Evolutionary conservation across 2,888 invertebrate species (phyloP), one percentile per base, ranked within the genome.

Genomic region (Sinhomidia bicolor): DNA sequence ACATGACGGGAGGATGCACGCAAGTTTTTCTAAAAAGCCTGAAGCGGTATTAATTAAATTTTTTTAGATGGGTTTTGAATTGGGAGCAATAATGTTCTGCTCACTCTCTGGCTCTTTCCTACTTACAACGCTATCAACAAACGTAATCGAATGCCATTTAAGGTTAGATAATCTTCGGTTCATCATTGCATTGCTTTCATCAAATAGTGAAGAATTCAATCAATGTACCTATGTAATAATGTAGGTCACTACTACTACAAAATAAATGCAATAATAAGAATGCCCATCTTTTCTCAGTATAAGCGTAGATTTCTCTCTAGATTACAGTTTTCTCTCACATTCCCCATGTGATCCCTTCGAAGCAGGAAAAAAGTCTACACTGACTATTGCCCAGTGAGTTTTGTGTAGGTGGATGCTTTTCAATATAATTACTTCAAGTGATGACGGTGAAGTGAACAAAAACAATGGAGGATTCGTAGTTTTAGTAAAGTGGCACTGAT

Each of bases 1-100:
- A 7, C 36, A 36, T n/a, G n/a, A n/a, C n/a, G n/a, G n/a, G n/a
- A n/a, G n/a, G n/a, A n/a, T n/a, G n/a, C n/a, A n/a, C n/a, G n/a
- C 36, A 36, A 47, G 57, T 17, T 1, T 26, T 23, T 29, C 10
- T 14, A 78, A 26, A 32, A 17, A 10, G 54, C 60, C 60, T 80
- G 62, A 80, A 80, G 78, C 54, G 32, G 32, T 78, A 78, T 62
- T 80, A 60, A 80, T 80, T 62, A 68, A 65, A 57, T 65, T 65
- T 79, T 36, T 51, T 26, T 47, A 47, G 65, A n/a, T 7, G 62
- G 60, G 57, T 9, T 23, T n/a, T 3, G 29, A 84, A 84, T 84
- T 78, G 54, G 36, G 82, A 44, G 82, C 68, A 68, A 17, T 62
- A 82, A 51, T 29, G 82, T 51, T 68, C 14, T 32, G 14, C 6